Conservation (phyloP, 2,888 invertebrate species). For the Ptychoptera albimana region DNA sequence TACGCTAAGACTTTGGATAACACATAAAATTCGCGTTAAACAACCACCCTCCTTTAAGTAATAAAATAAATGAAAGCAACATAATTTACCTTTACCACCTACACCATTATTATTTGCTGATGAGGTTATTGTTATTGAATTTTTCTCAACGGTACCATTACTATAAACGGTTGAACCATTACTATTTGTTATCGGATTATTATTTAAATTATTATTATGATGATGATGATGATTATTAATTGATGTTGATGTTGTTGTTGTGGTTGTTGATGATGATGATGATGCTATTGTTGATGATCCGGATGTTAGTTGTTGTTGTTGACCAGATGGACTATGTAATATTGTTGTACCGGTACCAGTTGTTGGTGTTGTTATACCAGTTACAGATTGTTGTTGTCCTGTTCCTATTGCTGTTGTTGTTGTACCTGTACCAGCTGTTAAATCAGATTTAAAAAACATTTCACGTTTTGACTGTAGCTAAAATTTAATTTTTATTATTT, state of each 20-base stretch:
- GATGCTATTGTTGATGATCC: conserved; percentile 30
- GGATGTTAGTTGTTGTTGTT: conserved; percentile 32
- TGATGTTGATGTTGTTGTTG: neutral
- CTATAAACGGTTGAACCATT: no score
- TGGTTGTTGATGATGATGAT: conserved; percentile 16
- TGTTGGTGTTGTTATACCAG: conserved; percentile 13
- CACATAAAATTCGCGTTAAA: no score
- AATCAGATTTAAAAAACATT: conserved; percentile 65
- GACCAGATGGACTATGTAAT: conserved; percentile 34
- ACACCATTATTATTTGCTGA: no score
- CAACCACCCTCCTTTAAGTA: no score
- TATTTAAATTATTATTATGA: neutral
- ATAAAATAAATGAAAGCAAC: no score
- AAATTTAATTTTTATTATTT: conserved; percentile 16
- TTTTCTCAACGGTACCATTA: no score
- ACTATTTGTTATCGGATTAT: neutral
- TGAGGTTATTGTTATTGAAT: no score
- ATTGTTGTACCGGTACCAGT: neutral
- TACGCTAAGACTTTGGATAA: no score
- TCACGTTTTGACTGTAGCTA: conserved; percentile 74
- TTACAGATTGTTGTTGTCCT: conserved; percentile 1
- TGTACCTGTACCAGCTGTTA: conserved; percentile 7
- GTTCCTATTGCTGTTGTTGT: conserved; percentile 10
- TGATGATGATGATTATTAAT: neutral
- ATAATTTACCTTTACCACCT: no score